phyloP scores from a whole-genome alignment of 2,113 vertebrate species.

The Gymnogyps californianus region DNA sequence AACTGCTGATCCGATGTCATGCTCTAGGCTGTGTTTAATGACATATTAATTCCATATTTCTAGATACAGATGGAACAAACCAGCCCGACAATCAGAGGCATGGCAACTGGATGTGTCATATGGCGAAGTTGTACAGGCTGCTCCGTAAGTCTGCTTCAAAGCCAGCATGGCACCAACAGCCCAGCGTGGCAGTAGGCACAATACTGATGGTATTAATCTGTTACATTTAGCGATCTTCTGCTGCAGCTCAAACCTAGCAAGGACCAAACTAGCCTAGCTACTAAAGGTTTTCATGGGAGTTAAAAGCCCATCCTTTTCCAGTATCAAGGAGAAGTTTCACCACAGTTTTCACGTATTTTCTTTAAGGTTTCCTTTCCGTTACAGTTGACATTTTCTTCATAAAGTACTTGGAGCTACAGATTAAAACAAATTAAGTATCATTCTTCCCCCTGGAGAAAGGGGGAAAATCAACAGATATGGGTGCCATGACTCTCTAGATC shows the following conservation, averaged over 20 bases:
- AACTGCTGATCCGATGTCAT: not conserved
- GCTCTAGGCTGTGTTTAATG: not conserved
- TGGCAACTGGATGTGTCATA: not conserved
- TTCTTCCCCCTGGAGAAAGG: not conserved
- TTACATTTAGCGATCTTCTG: not conserved
- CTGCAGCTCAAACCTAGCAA: not conserved
- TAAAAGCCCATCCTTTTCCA: not conserved
- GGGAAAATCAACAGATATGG: not conserved
- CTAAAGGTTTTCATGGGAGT: not conserved
- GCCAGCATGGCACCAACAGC: not conserved
- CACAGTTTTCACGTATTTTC: not conserved
- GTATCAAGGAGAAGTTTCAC: not conserved
- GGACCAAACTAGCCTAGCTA: not conserved
- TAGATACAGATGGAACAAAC: not conserved
- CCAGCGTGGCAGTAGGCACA: not conserved
- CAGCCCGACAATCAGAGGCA: not conserved
- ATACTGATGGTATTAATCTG: not conserved
- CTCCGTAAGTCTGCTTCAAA: not conserved
- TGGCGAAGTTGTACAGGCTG: not conserved
- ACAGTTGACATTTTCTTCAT: not conserved
- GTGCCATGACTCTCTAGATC: not conserved
- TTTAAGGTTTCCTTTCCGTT: not conserved
- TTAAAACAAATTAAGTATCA: not conserved
- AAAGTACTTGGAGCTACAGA: not conserved
- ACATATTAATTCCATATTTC: constrained; percentile 8